Percentiles rank a stretch among this genome's conserved stretches.
These are phyloP conservation scores for Azemiops feae DNA, from an alignment of 2,113 vertebrate genomes.

Conservation along the genomic window DNA sequence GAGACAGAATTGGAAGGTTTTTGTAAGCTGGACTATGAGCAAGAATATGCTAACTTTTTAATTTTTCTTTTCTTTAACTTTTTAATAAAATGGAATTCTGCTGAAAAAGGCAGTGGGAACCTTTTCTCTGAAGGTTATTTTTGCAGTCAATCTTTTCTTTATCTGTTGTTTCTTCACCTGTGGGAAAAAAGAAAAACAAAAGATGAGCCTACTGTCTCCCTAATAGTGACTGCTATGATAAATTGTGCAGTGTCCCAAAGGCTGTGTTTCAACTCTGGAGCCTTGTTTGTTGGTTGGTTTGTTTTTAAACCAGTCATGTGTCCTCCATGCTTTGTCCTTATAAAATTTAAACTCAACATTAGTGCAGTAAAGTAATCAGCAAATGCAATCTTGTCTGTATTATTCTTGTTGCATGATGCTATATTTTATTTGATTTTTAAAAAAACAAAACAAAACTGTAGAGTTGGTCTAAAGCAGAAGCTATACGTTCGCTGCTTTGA, in stretches of 20 bases:
- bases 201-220: background rate
- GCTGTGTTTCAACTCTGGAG: background rate
- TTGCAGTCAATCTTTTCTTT: background rate
- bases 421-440: background rate
- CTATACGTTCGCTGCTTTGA: background rate
- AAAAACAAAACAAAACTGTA: slow-evolving; percentile 4
- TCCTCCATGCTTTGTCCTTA: background rate
- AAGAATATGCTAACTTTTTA: background rate
- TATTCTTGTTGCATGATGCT: background rate
- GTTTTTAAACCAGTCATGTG: background rate
- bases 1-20: background rate
- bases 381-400: slow-evolving; percentile 2
- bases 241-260: background rate
- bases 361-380: slow-evolving; percentile 18
- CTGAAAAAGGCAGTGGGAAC: background rate
- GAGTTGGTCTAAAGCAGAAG: slow-evolving; percentile 27
- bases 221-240: background rate
- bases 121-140: background rate
- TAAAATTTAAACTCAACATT: background rate
- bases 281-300: background rate
- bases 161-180: background rate
- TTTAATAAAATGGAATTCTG: background rate
- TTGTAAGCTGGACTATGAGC: background rate
- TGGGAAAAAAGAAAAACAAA: background rate
- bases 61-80: background rate